A percentile compares a stretch with the other conserved stretches of the same genome.
Evolutionary conservation across 2,888 invertebrate genomes (phyloP).

Genomic region (Entomobrya proxima): DNA sequence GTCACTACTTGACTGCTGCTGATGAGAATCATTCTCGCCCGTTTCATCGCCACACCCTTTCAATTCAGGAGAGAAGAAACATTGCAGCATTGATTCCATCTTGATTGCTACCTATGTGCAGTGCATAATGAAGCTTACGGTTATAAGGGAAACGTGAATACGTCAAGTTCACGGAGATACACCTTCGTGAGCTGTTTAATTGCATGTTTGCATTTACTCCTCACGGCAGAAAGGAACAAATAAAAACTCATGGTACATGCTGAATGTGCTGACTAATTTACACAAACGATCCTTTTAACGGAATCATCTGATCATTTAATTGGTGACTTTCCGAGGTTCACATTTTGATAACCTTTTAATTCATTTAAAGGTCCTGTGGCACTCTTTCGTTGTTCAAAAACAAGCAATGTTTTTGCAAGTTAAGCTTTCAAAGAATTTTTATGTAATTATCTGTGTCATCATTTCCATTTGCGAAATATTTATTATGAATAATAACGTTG

Average conservation of each 20-base stretch:
- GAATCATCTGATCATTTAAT: too few species aligned
- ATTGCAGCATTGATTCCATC: slow-evolving; percentile 1
- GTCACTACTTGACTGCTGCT: slow-evolving; percentile 14
- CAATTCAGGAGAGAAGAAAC: slow-evolving; percentile 50
- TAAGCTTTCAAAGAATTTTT: too few species aligned
- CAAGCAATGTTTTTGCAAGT: too few species aligned
- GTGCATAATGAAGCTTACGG: neutral
- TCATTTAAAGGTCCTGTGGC: too few species aligned
- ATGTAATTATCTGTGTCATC: too few species aligned
- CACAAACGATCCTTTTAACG: too few species aligned
- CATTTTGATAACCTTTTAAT: too few species aligned
- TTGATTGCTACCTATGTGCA: neutral
- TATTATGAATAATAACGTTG: too few species aligned
- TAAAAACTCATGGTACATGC: neutral
- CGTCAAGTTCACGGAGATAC: neutral
- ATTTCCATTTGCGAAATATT: too few species aligned
- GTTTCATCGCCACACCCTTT: slow-evolving; percentile 52
- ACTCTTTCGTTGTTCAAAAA: too few species aligned
- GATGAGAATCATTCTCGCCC: slow-evolving; percentile 23
- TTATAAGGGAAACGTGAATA: neutral
- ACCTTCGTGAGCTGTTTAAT: neutral
- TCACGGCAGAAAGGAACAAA: neutral
- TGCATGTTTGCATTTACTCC: neutral
- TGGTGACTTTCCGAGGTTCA: too few species aligned
- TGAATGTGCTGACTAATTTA: too few species aligned